Evolutionary conservation across 92 coral and sea anemone genomes (phyloP), one percentile per base, ranked within the genome.

Genomic region (Porites lobata): DNA sequence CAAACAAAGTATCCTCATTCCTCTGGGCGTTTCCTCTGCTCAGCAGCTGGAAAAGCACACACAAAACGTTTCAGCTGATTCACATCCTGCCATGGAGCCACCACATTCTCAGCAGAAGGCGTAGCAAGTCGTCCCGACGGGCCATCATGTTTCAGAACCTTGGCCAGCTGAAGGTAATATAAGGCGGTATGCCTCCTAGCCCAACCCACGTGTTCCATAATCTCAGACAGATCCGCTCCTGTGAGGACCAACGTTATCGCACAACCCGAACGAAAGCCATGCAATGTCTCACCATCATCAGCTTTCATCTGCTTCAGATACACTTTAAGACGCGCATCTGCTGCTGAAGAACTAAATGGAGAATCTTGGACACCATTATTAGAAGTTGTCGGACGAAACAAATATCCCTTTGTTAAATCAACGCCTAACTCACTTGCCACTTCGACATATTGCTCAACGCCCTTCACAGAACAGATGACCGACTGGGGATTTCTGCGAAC

Each of bases 231-330:
- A 13, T 64, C 68, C 43, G 20, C 80, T 58, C 62, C 88, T 68
- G n/a, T 84, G 29, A 17, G 88, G 81, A 26, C 69, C 65, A 11
- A 69, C 76, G 12, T 77, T 77, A 81, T 67, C 17, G 92, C 92
- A 73, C 92, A 83, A 9, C 92, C 92, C 20, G 92, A 15, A 14
- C 92, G 88, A 19, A 88, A 82, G 2, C 92, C 92, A 88, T 88
- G 92, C 15, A 87, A 64, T 7, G 87, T 87, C 65, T 87, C 91
- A 13, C 93, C 90, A 26, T 86, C 82, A 71, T 91, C 91, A 14
- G 79, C 72, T 14, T 74, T 73, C 91, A 80, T 86, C 58, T 85
- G 69, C 38, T 86, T 64, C 4, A 91, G 63, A 68, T 90, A 90
- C 7, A 62, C 9, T 64, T 85, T 90, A 21, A 90, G 72, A n/a